phyloP scores from a whole-genome alignment of 2,797 vertebrate species.

The Atherinosoma microstoma region DNA sequence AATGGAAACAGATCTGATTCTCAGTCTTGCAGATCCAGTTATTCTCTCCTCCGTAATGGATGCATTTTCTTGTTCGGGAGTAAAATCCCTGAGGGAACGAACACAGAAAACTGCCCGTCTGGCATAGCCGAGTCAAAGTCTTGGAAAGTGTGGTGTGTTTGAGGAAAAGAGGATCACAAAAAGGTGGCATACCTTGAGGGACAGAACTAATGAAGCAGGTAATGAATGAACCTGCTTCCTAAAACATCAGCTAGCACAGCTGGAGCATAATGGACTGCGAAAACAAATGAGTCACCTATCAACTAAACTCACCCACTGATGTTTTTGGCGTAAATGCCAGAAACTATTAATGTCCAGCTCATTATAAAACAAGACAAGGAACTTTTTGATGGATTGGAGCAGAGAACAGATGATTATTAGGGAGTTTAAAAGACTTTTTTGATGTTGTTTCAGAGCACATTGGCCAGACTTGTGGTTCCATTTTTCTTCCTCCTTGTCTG shows the following conservation, averaged over 20 bases:
- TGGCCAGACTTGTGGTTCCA: background rate
- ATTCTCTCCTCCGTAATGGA: slow-evolving; percentile 24
- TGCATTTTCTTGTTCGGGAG: slow-evolving; percentile 32
- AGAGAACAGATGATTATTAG: slow-evolving; percentile 18
- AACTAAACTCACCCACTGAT: slow-evolving; percentile 35
- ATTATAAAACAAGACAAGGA: slow-evolving; percentile 43
- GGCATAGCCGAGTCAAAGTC: slow-evolving; percentile 43
- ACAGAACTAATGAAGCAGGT: slow-evolving; percentile 77
- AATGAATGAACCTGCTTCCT: slow-evolving; percentile 75
- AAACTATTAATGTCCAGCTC: slow-evolving; percentile 51
- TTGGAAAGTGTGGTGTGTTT: slow-evolving; percentile 32
- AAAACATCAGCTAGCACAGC: slow-evolving; percentile 75
- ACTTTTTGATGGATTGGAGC: slow-evolving; percentile 36
- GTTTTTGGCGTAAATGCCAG: slow-evolving; percentile 50
- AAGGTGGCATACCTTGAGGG: slow-evolving; percentile 70
- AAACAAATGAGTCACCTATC: slow-evolving; percentile 70
- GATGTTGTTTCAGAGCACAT: slow-evolving; percentile 8
- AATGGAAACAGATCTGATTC: slow-evolving; percentile 19
- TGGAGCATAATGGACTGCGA: slow-evolving; percentile 74
- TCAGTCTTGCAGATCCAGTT: slow-evolving; percentile 33
- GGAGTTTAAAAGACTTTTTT: slow-evolving; percentile 19
- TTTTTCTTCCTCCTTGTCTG: background rate
- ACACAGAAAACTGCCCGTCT: slow-evolving; percentile 53
- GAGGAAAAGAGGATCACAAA: slow-evolving; percentile 25
- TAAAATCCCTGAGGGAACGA: slow-evolving; percentile 33